Conservation (phyloP, 2,888 invertebrate species). For the Penaeus monodon region DNA sequence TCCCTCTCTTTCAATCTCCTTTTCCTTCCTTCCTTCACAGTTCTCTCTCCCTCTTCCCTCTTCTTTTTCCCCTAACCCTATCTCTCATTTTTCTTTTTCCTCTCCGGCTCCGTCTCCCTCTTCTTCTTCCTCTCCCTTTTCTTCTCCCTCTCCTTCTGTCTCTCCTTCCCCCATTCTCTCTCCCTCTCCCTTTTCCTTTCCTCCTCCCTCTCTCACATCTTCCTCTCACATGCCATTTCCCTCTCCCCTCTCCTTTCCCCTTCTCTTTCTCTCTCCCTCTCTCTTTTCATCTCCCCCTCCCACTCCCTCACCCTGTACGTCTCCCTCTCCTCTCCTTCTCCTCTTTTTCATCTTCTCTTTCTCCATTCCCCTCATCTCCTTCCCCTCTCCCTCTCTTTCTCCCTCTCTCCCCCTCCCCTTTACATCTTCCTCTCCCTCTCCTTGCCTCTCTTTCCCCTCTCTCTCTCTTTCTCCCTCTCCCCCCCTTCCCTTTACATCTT, state of each 20-base stretch:
- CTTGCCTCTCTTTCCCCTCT: background rate
- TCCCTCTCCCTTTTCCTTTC: background rate
- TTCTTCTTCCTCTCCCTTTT: background rate
- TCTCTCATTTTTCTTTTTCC: too few species aligned
- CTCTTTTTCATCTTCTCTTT: too few species aligned
- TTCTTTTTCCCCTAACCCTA: background rate
- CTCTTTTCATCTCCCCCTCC: background rate
- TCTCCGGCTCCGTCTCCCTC: too few species aligned
- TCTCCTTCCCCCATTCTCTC: background rate
- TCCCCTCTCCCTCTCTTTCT: background rate
- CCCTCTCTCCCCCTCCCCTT: too few species aligned
- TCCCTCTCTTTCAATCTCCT: too few species aligned
- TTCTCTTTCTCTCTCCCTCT: background rate
- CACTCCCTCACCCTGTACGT: background rate
- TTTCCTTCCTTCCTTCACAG: background rate
- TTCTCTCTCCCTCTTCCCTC: background rate
- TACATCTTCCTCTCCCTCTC: background rate
- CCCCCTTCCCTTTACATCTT: background rate
- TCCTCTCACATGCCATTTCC: background rate
- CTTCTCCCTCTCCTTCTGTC: background rate
- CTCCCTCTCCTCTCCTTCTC: background rate
- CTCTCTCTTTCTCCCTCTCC: too few species aligned
- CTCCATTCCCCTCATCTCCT: too few species aligned
- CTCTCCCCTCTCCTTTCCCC: background rate
- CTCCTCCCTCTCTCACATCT: background rate